Conservation (phyloP, 2,797 vertebrate genomes). For the Podarcis lilfordi region DNA sequence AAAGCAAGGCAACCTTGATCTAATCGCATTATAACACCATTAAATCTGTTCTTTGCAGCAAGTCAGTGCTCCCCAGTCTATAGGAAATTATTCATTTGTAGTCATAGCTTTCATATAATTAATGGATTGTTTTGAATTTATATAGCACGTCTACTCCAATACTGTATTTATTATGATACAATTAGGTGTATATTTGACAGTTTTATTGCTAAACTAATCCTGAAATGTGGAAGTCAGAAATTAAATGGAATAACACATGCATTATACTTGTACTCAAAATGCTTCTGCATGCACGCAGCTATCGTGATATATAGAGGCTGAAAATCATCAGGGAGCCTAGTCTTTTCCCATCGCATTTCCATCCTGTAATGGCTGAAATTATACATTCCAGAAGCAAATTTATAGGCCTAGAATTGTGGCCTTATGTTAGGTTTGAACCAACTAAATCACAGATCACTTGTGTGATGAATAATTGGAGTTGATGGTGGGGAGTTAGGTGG, state of each 20-base stretch:
- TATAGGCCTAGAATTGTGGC: background rate
- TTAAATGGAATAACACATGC: conserved; percentile 12
- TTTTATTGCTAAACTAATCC: conserved; percentile 48
- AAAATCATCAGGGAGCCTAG: background rate
- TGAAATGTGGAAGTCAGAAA: conserved; percentile 35
- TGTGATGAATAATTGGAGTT: too few species aligned
- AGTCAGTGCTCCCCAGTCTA: background rate
- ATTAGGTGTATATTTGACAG: conserved; percentile 22
- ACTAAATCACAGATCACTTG: too few species aligned
- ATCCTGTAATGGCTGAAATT: background rate
- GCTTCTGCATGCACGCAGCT: background rate
- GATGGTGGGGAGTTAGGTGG: too few species aligned
- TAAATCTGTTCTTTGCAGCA: conserved; percentile 13
- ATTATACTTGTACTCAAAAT: conserved; percentile 18
- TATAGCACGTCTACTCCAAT: conserved; percentile 16
- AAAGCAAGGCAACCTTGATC: conserved; percentile 10
- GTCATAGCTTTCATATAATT: background rate
- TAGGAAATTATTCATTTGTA: conserved; percentile 30
- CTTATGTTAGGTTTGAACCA: too few species aligned
- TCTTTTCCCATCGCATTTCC: background rate
- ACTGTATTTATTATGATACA: conserved; percentile 32
- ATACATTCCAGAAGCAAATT: conserved; percentile 7
- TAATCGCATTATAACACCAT: background rate
- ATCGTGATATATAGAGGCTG: conserved; percentile 7
- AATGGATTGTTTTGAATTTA: conserved; percentile 36